Evolutionary conservation across 2,113 vertebrate species (phyloP).

Genomic region (Clarias macrocephalus): DNA sequence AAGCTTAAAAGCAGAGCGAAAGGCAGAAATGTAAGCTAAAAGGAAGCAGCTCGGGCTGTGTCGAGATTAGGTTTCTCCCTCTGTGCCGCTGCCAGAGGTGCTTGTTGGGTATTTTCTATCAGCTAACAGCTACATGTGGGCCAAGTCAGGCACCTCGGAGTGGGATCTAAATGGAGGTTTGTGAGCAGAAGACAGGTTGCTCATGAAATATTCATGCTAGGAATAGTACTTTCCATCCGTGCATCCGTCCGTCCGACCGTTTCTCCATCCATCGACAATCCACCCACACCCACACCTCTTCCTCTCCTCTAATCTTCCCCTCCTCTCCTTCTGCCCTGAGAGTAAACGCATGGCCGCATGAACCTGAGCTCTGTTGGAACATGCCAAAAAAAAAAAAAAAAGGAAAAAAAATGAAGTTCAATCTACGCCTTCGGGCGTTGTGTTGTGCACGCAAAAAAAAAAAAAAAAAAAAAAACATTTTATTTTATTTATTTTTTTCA

Average conservation of each 20-base stretch:
- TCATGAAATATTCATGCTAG: conserved; percentile 64
- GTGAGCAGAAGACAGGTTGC: conserved; percentile 59
- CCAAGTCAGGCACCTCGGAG: conserved; percentile 57
- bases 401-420: conserved; percentile 8
- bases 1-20: conserved; percentile 5
- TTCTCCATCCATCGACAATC: conserved; percentile 38
- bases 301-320: conserved; percentile 25
- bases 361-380: conserved; percentile 22
- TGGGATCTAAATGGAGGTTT: conserved; percentile 56
- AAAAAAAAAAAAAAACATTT: neutral
- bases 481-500: neutral
- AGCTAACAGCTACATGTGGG: conserved; percentile 57
- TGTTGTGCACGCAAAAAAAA: neutral
- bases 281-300: conserved; percentile 43
- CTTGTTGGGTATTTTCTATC: conserved; percentile 51
- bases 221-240: conserved; percentile 49
- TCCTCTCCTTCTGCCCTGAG: conserved; percentile 27
- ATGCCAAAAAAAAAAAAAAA: conserved; percentile 22
- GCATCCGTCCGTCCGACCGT: conserved; percentile 25
- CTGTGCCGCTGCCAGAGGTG: conserved; percentile 55
- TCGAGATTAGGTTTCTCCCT: conserved; percentile 42
- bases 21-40: conserved; percentile 28
- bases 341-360: conserved; percentile 24
- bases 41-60: conserved; percentile 38
- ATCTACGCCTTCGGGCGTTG: conserved; percentile 9